A percentile compares a stretch with the other conserved stretches of the same genome.
phyloP scores from a whole-genome alignment of 2,113 vertebrate species.

The Aspiorhynchus laticeps region DNA sequence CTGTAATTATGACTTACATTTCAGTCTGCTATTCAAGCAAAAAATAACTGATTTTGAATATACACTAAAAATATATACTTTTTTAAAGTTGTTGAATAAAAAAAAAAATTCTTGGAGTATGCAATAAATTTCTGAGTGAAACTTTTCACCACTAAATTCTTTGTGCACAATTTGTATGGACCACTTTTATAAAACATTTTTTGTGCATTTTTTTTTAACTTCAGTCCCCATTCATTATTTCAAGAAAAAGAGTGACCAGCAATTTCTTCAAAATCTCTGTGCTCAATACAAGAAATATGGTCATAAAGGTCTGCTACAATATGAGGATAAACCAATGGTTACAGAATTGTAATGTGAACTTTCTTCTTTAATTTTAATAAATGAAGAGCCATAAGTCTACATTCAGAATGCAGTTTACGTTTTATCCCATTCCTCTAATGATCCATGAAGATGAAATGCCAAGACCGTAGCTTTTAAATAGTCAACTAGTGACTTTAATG shows the following conservation, averaged over 20 bases:
- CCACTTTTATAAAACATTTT: not conserved
- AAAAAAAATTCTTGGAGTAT: not conserved
- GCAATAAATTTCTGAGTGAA: not conserved
- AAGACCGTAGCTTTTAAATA: constrained; percentile 13
- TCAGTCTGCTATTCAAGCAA: not conserved
- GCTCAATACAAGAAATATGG: not conserved
- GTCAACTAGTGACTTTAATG: constrained; percentile 29
- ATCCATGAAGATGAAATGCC: constrained; percentile 1
- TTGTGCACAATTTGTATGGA: not conserved
- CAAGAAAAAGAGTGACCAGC: not conserved
- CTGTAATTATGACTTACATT: not conserved
- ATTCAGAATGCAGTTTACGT: not conserved
- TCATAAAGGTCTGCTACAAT: not conserved
- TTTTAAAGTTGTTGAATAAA: not conserved
- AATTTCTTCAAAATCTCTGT: not conserved
- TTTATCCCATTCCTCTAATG: not conserved
- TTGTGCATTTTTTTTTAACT: not conserved
- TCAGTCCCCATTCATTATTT: not conserved
- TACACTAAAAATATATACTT: not conserved
- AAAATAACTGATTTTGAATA: not conserved
- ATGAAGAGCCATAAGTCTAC: not conserved
- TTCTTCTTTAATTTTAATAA: not conserved
- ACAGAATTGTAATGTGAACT: not conserved
- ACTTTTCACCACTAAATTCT: not conserved
- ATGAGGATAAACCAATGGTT: not conserved